Percentiles rank a stretch among this genome's conserved stretches.
phyloP scores from a whole-genome alignment of 2,113 vertebrate genomes.

The Ciconia stormi region DNA sequence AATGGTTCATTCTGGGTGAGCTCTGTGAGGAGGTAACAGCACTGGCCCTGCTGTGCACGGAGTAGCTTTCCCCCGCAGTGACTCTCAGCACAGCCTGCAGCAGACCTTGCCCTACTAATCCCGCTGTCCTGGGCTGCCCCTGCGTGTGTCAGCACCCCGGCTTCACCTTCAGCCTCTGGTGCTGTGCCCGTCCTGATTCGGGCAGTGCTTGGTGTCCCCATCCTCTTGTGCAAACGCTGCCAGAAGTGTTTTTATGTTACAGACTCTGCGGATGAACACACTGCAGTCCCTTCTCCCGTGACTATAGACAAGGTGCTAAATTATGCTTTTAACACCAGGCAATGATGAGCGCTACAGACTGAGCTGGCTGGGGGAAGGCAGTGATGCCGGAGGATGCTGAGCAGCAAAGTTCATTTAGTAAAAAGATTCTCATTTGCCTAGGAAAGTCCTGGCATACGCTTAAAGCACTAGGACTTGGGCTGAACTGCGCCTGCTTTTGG shows the following conservation, averaged over 20 bases:
- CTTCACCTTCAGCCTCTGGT: neutral
- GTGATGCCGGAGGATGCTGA: neutral
- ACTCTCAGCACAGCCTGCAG: neutral
- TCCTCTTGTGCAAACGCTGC: neutral
- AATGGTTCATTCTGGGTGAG: neutral
- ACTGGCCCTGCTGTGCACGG: neutral
- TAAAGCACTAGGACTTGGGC: neutral
- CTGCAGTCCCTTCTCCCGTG: neutral
- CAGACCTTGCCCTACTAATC: neutral
- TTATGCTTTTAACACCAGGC: neutral
- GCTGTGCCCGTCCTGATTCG: neutral
- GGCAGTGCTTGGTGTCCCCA: neutral
- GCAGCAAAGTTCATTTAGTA: neutral
- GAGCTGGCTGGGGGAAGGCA: neutral
- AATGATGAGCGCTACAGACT: neutral
- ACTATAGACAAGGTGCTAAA: neutral
- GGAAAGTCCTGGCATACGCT: neutral
- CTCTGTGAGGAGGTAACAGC: neutral
- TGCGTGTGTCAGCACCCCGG: rapidly evolving
- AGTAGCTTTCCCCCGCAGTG: neutral
- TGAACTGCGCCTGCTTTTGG: neutral
- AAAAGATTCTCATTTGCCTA: neutral
- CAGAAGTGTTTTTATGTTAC: neutral
- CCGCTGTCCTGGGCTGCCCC: neutral
- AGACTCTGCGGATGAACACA: neutral